These are phyloP conservation scores for Platysternon megacephalum DNA, from an alignment of 2,113 vertebrate species.

Conservation along the genomic window DNA sequence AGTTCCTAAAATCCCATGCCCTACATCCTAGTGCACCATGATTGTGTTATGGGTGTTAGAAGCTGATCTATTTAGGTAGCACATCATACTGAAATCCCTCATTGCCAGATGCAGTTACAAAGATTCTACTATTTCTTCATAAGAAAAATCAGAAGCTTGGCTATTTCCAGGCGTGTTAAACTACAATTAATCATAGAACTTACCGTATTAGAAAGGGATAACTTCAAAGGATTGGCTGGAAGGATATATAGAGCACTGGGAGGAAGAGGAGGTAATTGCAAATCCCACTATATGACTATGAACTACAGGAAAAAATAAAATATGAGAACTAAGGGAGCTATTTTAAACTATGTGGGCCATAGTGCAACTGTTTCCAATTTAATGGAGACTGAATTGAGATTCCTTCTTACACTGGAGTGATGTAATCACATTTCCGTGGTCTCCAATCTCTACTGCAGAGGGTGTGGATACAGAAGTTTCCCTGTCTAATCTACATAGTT, in stretches of 20 bases:
- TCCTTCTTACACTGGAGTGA: background rate
- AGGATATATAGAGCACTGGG: background rate
- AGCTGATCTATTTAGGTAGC: background rate
- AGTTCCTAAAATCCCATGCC: background rate
- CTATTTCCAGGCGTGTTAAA: background rate
- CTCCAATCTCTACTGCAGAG: conserved; percentile 18
- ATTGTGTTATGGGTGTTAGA: background rate
- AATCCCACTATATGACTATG: background rate
- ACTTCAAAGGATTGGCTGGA: conserved; percentile 2
- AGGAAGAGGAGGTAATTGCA: background rate
- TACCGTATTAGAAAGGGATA: background rate
- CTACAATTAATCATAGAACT: background rate
- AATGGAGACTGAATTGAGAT: background rate
- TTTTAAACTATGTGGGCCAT: background rate
- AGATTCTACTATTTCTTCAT: background rate
- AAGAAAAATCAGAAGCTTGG: conserved; percentile 4
- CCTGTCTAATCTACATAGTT: background rate
- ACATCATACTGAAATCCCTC: background rate
- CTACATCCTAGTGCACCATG: background rate
- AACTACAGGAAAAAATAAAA: background rate
- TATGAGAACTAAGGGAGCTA: background rate
- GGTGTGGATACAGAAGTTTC: conserved; percentile 13
- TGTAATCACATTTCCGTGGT: conserved; percentile 12
- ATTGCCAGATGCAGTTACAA: background rate
- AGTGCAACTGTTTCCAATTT: background rate